These are phyloP conservation scores for Drosophila busckii DNA, from an alignment of 1,140 invertebrate species.

Conservation along the genomic window DNA sequence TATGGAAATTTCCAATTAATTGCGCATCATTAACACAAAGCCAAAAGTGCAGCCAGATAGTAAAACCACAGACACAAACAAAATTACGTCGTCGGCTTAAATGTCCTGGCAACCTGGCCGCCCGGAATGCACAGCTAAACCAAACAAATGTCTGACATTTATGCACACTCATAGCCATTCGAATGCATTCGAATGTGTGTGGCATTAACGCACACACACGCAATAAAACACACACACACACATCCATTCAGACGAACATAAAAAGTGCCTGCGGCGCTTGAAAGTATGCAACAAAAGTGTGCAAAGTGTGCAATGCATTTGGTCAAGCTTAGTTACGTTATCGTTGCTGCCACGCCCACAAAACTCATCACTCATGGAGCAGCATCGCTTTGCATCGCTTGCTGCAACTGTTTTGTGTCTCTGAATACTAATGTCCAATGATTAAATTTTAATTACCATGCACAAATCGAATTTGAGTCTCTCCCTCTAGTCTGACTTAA, in stretches of 20 bases:
- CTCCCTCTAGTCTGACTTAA: too few relatives aligned
- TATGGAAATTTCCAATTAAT: slow-evolving; percentile 63
- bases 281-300: slow-evolving; percentile 25
- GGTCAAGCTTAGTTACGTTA: slow-evolving; percentile 22
- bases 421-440: slow-evolving; percentile 70
- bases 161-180: slow-evolving; percentile 23
- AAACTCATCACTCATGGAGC: slow-evolving; percentile 24
- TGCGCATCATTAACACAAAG: slow-evolving; percentile 64
- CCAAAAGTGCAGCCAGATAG: slow-evolving; percentile 30
- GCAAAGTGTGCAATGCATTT: slow-evolving; percentile 27
- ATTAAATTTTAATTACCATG: slow-evolving; percentile 75
- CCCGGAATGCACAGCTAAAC: slow-evolving; percentile 29
- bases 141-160: slow-evolving; percentile 54
- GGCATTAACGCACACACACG: slow-evolving; percentile 10
- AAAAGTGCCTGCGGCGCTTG: slow-evolving; percentile 15
- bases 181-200: slow-evolving; percentile 5
- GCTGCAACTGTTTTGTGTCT: slow-evolving; percentile 21
- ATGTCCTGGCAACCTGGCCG: slow-evolving; percentile 37
- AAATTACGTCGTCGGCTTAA: slow-evolving; percentile 29
- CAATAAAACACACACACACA: slow-evolving; percentile 20
- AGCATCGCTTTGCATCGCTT: too few relatives aligned
- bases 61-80: slow-evolving; percentile 11
- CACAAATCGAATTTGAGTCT: slow-evolving; percentile 66
- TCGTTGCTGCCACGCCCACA: slow-evolving; percentile 7
- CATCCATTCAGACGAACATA: slow-evolving; percentile 2